Conservation (phyloP, 1,140 invertebrate species). For the Apis mellifera region DNA sequence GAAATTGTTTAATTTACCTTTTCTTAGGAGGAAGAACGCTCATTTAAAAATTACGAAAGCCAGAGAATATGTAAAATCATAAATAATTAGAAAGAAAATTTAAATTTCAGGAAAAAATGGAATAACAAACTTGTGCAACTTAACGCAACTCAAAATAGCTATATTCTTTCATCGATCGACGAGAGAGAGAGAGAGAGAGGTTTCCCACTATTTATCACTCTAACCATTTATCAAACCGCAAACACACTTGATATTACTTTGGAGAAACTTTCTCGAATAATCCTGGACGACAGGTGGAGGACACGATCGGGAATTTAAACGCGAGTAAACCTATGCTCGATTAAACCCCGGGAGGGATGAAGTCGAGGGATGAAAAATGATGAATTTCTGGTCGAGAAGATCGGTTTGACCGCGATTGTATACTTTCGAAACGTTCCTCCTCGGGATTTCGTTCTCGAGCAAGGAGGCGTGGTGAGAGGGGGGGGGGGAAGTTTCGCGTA, state of each 20-base stretch:
- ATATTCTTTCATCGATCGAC: too few species aligned
- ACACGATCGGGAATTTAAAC: neutral
- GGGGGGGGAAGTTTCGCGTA: neutral
- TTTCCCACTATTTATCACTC: too few species aligned
- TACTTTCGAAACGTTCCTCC: neutral
- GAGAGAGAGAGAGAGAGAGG: too few species aligned
- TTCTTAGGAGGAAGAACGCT: neutral
- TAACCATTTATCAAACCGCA: neutral
- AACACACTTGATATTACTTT: neutral
- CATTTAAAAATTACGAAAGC: neutral
- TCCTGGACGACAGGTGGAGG: neutral
- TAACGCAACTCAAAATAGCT: too few species aligned
- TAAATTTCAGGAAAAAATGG: neutral
- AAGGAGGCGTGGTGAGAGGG: neutral
- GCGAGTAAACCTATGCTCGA: neutral
- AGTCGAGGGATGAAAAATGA: slow-evolving; percentile 5
- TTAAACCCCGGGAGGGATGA: neutral
- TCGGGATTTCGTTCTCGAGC: neutral
- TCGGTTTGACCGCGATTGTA: neutral
- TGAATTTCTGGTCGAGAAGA: neutral
- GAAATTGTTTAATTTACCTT: neutral
- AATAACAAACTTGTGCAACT: too few species aligned
- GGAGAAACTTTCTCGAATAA: neutral
- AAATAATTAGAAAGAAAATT: neutral
- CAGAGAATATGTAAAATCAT: neutral